Base-by-base conservation (phyloP, 2,888 invertebrate genomes). In the Drosophila ochracea region DNA sequence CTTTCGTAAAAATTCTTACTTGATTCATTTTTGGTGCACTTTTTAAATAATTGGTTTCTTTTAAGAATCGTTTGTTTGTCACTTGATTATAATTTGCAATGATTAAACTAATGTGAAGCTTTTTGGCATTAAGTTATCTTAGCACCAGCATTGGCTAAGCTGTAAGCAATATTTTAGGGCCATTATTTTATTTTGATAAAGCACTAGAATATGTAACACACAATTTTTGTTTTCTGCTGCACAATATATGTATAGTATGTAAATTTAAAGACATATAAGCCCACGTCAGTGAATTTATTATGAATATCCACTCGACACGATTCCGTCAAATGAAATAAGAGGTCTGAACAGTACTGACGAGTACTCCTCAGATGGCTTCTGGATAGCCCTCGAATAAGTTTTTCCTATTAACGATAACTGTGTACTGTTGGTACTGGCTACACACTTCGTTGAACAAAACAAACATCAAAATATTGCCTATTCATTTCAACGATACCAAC, bases 291-390 rank as follows among this genome's bases (percentile, higher is more conserved):
- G 91, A 92, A 93, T 93, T 93, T 92, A 92, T 92, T 92, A 92
- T 92, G 92, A 92, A 93, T 93, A 93, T 93, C 93, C 93, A 93
- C 93, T 93, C 93, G 93, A 93, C 93, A 93, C 93, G 93, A 93
- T 92, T 93, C 93, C 93, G 93, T 93, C 93, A 93, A 93, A 93
- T 93, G 93, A 93, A 93, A 93, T 93, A 93, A 93, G 93, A 93
- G 93, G 93, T 93, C 93, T 93, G 93, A 93, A 93, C 93, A 93
- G 93, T 92, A 93, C 93, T 93, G 93, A 93, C 93, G 93, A 93
- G 93, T 93, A 91, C 93, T 93, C 93, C 93, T 93, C 92, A 93
- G 92, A 93, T 93, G 92, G 93, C 93, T 93, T 93, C 93, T 93
- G 93, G 93, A 93, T 93, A 93, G 93, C 93, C 93, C 93, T 93